Evolutionary conservation across 1,140 invertebrate genomes (phyloP), one percentile per base, ranked within the genome.

Genomic region (Magallana gigas): DNA sequence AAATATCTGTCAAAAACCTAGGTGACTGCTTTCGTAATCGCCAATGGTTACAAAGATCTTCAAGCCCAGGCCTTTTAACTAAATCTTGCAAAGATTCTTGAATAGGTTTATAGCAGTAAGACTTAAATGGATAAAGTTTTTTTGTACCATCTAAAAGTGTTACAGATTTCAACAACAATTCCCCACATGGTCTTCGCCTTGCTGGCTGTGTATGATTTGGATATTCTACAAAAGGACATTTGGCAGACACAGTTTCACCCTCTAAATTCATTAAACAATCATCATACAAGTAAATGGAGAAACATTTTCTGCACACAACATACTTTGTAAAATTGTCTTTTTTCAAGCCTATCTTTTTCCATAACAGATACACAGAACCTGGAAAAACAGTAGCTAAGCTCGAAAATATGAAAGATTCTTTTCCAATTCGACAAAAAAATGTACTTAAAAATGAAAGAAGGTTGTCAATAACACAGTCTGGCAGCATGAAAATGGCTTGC

Each of bases 301-400:
- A 89, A 68, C 85, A 89, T 84, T 88, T 88, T 84, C 58, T 86
- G 48, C 88, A 88, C 57, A 88, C 76, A 6, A 88, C 88, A 83
- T 80, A 88, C 48, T 84, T 83, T 58, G 12, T 18, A 88, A 88
- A 88, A 23, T 86, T 86, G 80, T 86, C 82, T 71, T 76, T 86
- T 64, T 86, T 83, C 23, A 59, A 18, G 11, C 60, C 81, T 29
- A 85, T 14, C 9, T 16, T 8, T 64, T 84, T 84, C 64, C 57
- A 88, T 18, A 88, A 14, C 36, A 83, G 57, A 86, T 86, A 86
- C 0, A 86, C 12, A 16, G 84, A 56, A 9, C 80, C 23, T 71
- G 80, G 88, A 48, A 88, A 71, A 68, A 88, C 12, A 56, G 59
- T 23, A 62, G 23, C 57, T 29, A 84, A 58, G 68, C 14, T 29